phyloP scores from a whole-genome alignment of 2,113 vertebrate species.

The Melanerpes aurifrons region DNA sequence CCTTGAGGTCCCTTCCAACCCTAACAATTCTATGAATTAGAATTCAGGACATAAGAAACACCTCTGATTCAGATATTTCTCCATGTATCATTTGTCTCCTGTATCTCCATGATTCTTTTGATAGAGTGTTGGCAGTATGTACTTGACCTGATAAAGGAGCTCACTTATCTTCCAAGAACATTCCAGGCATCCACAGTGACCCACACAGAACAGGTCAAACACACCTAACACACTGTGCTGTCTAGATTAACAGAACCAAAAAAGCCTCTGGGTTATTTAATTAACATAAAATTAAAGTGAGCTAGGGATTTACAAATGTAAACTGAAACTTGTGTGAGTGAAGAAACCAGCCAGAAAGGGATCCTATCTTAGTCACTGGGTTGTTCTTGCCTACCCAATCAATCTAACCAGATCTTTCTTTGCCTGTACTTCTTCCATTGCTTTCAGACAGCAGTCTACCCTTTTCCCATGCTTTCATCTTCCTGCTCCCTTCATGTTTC shows the following conservation, averaged over 20 bases:
- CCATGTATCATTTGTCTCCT: neutral
- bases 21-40: neutral
- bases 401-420: neutral
- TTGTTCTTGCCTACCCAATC: neutral
- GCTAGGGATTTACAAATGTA: neutral
- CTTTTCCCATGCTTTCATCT: neutral
- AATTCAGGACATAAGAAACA: neutral
- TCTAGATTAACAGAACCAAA: neutral
- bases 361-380: neutral
- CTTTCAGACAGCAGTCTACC: neutral
- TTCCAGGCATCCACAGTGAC: neutral
- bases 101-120: neutral
- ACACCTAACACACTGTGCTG: neutral
- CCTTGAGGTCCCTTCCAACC: too few relatives aligned
- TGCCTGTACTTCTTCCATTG: neutral
- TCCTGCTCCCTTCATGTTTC: neutral
- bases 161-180: slow-evolving; percentile 12
- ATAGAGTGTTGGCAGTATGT: neutral
- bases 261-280: neutral
- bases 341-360: neutral
- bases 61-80: neutral
- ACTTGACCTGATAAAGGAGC: neutral
- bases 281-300: neutral
- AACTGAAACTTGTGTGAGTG: neutral
- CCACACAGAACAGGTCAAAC: neutral